Evolutionary conservation across 2,888 invertebrate species (phyloP), one percentile per base, ranked within the genome.

Genomic region (Drosophila barbarae): DNA sequence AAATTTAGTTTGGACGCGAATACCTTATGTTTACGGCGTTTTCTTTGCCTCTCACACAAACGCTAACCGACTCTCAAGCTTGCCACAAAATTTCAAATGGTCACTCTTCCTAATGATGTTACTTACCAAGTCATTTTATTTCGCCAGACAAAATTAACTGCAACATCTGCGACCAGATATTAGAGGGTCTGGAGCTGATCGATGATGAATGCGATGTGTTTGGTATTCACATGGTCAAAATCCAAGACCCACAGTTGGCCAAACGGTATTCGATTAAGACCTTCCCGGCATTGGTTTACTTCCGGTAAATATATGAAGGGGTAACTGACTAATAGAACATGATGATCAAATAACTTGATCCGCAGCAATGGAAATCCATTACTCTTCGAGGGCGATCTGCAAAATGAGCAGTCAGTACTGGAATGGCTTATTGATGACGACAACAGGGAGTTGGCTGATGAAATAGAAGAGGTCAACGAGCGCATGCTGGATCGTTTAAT

Each of bases 341-440:
- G 38, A 6, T 30, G 5, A 35, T 2, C 2, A 3, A 21, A 21
- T 5, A n/a, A 15, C n/a, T 9, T 15, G 2, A 1, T 15, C 35
- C 1, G 6, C 87, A 93, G 96, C 86, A 96, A 96, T 82, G 96
- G 96, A 47, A 96, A 96, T 90, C 96, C 96, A 7, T 91, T 96
- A 35, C 90, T 96, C 8, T 96, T 95, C 85, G 96, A 96, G 93
- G 97, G 97, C 28, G 97, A 97, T 90, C 90, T 97, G 50, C 96
- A 96, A 90, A 97, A 97, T 86, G 96, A 97, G 90, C 95, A 96
- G 83, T 95, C 95, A 0, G 96, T 97, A 28, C 90, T 97, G 54
- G 97, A 97, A 89, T 97, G 97, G 97, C 90, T 97, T 3, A 94
- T 95, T 74, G 97, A 97, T 87, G 97, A 97, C 86, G 97, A 97